Conservation (phyloP, 1,140 invertebrate genomes). For the Drosophila bocki region DNA sequence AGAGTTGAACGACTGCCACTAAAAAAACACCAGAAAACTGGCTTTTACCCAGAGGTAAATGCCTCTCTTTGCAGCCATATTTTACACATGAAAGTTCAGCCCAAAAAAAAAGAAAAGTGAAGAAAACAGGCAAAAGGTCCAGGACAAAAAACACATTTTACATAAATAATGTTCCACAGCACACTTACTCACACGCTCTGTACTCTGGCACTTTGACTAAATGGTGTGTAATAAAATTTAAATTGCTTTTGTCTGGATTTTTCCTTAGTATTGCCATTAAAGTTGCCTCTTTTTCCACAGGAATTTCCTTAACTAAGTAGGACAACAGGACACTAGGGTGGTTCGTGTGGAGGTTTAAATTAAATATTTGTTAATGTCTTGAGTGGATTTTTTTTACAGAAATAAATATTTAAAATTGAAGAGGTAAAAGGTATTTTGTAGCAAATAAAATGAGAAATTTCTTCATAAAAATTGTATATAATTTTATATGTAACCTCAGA, state of each 20-base stretch:
- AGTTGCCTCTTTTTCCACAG: conserved; percentile 14
- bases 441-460: too few relatives aligned
- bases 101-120: conserved; percentile 12
- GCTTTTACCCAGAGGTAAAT: conserved; percentile 42
- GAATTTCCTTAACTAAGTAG: conserved; percentile 39
- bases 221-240: conserved; percentile 78
- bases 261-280: conserved; percentile 32
- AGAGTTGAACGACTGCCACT: conserved; percentile 46
- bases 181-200: conserved; percentile 42
- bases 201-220: conserved; percentile 67
- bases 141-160: conserved; percentile 53
- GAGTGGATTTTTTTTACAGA: too few relatives aligned
- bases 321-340: background rate
- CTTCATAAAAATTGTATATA: too few relatives aligned
- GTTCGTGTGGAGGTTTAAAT: background rate
- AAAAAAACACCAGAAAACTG: conserved; percentile 17
- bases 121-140: conserved; percentile 4
- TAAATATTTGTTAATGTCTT: background rate
- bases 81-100: conserved; percentile 63
- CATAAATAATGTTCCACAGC: conserved; percentile 66
- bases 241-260: conserved; percentile 74
- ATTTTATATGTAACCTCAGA: background rate
- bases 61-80: conserved; percentile 55
- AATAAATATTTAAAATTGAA: background rate
- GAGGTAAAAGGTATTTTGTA: background rate